Conservation (phyloP, 53 echinoderm and acorn worm species). For the Paelopatides confundens region DNA sequence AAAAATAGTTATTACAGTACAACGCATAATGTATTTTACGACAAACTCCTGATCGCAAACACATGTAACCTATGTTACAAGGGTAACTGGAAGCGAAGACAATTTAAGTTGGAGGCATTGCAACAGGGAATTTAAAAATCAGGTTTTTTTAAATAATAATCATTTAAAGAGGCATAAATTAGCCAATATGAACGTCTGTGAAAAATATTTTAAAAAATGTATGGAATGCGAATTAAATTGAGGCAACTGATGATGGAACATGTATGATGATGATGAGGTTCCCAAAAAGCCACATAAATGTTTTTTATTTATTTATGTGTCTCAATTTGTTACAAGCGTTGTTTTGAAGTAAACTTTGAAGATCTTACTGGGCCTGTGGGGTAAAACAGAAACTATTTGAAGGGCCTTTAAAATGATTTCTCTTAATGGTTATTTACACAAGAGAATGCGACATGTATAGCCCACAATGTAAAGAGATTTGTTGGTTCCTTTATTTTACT, state of each 20-base stretch:
- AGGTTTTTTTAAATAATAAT: not conserved
- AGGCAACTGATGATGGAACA: not conserved
- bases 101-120: not conserved
- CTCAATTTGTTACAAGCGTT: slow-evolving; percentile 28
- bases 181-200: no score
- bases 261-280: not conserved
- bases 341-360: slow-evolving; percentile 7
- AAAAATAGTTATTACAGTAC: not conserved
- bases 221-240: no score
- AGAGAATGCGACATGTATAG: slow-evolving; percentile 2
- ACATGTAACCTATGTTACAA: not conserved
- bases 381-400: slow-evolving; percentile 34
- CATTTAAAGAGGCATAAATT: not conserved
- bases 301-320: slow-evolving; percentile 31
- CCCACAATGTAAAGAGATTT: not conserved
- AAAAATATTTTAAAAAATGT: no score
- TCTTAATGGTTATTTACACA: slow-evolving; percentile 15
- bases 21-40: not conserved
- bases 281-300: not conserved
- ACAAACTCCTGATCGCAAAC: slow-evolving; percentile 5
- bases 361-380: not conserved
- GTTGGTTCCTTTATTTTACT: slow-evolving; percentile 39
- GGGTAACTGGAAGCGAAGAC: not conserved
- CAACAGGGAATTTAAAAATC: slow-evolving; percentile 4
- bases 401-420: slow-evolving; percentile 23